Base-by-base conservation (phyloP, 2,888 invertebrate genomes). In the Drosophila dives region DNA sequence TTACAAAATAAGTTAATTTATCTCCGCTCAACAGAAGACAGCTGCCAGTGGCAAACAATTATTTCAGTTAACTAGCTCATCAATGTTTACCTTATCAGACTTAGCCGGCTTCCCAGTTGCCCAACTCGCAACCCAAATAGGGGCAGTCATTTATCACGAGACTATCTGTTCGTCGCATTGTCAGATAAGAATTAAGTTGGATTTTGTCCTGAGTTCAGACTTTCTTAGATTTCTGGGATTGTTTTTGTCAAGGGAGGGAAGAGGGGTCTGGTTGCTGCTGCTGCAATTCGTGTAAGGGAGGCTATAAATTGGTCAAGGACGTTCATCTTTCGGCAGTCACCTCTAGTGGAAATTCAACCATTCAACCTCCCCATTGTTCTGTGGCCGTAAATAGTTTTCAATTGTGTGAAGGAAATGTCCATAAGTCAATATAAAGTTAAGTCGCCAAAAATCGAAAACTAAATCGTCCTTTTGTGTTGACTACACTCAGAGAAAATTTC, bases 401-500 rank as follows among this genome's bases (percentile, higher is more conserved):
- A 75, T 74, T 83, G 83, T 73, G 72, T 53, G 56, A 76, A 50
- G 64, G 55, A 78, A 83, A 73, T 66, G 63, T 34, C 61, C 34
- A 48, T 75, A 77, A 78, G 86, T 77, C 83, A 83, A 83, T 81
- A 88, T 88, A 81, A 81, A 83, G 83, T 83, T 77, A 83, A 72
- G 75, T 75, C 67, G 53, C 62, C 42, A 56, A 73, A 60, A 71
- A 67, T 58, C 75, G 23, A 55, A 29, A 17, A 56, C 74, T 77
- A 72, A 74, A 55, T 54, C 54, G 64, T 72, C 71, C 76, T 76
- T 69, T 50, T 40, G 74, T 69, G 8, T 64, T 87, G 80, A 67
- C 74, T 48, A 42, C 54, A 55, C n/a, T 23, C 26, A 49, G 26
- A 23, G 26, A 49, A 49, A 49, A 49, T 12, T 45, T 1, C 2